Base-by-base conservation (phyloP, 2,113 vertebrate genomes). In the Alces alces region DNA sequence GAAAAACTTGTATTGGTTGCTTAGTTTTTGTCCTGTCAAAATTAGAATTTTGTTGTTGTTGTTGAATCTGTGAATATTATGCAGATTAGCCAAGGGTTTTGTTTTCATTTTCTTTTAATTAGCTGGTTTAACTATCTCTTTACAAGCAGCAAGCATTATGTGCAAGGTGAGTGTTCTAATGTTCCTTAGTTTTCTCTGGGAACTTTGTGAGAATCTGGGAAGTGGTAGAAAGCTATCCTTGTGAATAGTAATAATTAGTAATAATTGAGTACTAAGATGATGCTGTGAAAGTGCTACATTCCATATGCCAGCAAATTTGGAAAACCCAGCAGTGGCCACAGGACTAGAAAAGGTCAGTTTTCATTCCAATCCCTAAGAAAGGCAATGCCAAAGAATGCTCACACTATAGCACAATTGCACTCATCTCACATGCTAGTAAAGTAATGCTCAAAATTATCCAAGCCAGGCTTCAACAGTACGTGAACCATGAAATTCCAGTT, bases 1-100 rank as follows among this genome's bases (percentile, higher is more conserved):
- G 25, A 61, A 96, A 93, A 64, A 8, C 8, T 30, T 85, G 25
- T 78, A n/a, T 79, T 45, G 78, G 16, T 76, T 52, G 19, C 76
- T 80, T 96, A 60, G 25, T 23, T 89, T 93, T 83, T 61, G 7
- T 79, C 52, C n/a, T 92, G 87, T 94, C 73, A 86, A 95, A 95
- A 84, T 25, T 5, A 96, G 55, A 80, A 78, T 92, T 88, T 97
- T 50, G 47, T 50, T 50, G 47, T 50, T 50, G 12, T 36, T n/a
- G 80, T n/a, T 36, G 21, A 55, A 36, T 83, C 52, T 36, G 33
- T 83, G 80, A 55, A 55, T 83, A n/a, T 90, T 88, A 91, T 84
- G 64, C 43, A 28, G 28, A 66, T 50, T 89, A 83, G 11, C 8
- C 30, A 83, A 30, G 15, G 11, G 6, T 52, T 52, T 30, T 47